phyloP scores from a whole-genome alignment of 2,113 vertebrate genomes.

The Glareola pratincola region DNA sequence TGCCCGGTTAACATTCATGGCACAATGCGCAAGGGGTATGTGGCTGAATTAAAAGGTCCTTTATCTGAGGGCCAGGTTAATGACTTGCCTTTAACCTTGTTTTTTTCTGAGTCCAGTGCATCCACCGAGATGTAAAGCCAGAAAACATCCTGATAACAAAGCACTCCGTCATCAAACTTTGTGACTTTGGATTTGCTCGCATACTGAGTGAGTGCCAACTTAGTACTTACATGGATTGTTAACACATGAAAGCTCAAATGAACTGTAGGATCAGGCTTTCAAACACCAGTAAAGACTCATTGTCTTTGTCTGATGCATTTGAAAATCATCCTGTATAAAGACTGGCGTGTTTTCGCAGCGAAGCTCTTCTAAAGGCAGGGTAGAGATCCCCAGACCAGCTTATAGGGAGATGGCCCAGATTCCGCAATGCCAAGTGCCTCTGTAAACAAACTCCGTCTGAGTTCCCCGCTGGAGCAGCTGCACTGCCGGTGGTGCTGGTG shows the following conservation, averaged over 20 bases:
- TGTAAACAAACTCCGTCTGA: neutral
- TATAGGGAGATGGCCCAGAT: neutral
- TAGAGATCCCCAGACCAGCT: neutral
- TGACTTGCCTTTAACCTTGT: neutral
- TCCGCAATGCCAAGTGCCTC: fast-evolving
- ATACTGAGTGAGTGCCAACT: constrained; percentile 85
- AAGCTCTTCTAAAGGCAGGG: neutral
- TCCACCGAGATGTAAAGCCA: constrained; percentile 94
- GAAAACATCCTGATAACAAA: constrained; percentile 97
- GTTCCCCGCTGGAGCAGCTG: neutral
- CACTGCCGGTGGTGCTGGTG: neutral
- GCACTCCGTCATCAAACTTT: constrained; percentile 93
- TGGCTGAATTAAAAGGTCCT: neutral
- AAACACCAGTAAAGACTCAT: neutral
- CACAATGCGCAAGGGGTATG: fast-evolving
- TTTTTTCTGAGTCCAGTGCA: constrained; percentile 80
- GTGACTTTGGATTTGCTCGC: constrained; percentile 95
- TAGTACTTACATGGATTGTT: neutral
- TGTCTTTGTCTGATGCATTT: neutral
- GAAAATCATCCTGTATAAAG: neutral
- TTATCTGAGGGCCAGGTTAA: neutral
- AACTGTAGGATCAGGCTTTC: neutral
- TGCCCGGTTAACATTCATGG: neutral
- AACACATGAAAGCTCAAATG: neutral
- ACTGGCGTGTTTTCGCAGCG: neutral